Percentiles rank a stretch among this genome's conserved stretches.
Evolutionary conservation across 2,888 invertebrate genomes (phyloP).

Genomic region (Patella pellucida): DNA sequence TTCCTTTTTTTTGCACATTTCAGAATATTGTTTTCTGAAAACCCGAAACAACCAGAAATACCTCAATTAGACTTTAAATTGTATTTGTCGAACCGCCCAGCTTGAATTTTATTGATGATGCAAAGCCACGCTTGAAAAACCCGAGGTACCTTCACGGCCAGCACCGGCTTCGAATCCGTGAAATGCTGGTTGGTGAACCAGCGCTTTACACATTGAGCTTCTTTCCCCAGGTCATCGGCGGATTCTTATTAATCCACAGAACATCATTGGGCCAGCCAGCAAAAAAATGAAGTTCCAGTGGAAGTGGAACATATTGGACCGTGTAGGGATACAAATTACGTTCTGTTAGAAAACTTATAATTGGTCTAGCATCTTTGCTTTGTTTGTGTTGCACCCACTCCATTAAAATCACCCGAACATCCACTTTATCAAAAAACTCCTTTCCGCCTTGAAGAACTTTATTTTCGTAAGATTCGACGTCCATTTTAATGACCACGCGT

Average conservation of each 20-base stretch:
- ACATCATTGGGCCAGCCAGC: constrained; percentile 19
- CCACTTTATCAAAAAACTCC: constrained; percentile 18
- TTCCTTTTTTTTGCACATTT: no score
- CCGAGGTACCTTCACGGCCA: no score
- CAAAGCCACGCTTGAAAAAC: no score
- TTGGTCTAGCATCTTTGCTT: constrained; percentile 7
- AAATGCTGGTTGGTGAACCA: no score
- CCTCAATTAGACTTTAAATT: no score
- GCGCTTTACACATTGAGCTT: no score
- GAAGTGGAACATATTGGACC: background rate
- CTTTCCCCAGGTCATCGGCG: no score
- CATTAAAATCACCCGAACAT: constrained; percentile 13
- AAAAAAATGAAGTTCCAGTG: background rate
- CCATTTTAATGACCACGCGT: constrained; percentile 12
- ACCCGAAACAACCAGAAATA: no score
- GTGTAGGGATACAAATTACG: constrained; percentile 17
- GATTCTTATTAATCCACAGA: constrained; percentile 73
- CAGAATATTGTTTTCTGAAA: no score
- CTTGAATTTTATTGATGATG: no score
- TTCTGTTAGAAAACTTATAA: constrained; percentile 21
- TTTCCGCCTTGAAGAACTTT: constrained; percentile 15
- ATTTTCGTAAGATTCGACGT: constrained; percentile 16
- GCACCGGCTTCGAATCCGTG: no score
- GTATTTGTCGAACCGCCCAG: no score
- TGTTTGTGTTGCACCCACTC: constrained; percentile 18